Evolutionary conservation across 1,140 invertebrate genomes (phyloP).

Genomic region (Paralvinella palmiformis): DNA sequence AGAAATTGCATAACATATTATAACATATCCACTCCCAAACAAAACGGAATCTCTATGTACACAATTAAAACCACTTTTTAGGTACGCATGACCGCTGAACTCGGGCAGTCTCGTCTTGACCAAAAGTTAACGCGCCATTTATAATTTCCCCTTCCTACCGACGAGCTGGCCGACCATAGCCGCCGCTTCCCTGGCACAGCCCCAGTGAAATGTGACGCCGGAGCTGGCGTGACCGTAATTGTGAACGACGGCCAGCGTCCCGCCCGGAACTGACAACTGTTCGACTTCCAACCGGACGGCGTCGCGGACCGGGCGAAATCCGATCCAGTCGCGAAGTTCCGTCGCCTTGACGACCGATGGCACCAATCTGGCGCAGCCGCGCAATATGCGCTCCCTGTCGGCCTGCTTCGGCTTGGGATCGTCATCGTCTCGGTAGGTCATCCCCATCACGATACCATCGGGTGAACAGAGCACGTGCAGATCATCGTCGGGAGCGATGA

Average conservation of each 20-base stretch:
- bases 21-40: no score
- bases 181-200: background rate
- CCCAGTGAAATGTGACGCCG: background rate
- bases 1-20: no score
- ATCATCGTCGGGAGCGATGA: background rate
- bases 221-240: background rate
- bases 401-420: background rate
- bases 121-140: no score
- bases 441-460: background rate
- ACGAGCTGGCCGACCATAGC: background rate
- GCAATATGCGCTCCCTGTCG: background rate
- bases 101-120: no score
- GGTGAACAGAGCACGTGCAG: background rate
- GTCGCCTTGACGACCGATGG: background rate
- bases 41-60: no score
- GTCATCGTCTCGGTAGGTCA: background rate
- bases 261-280: no score
- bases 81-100: no score
- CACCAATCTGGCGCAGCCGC: background rate
- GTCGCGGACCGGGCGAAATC: background rate
- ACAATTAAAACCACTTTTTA: no score
- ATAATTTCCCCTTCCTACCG: no score
- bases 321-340: background rate
- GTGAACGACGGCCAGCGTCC: background rate
- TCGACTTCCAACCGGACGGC: background rate